Conservation (phyloP, 2,113 vertebrate genomes). For the Anguilla japonica region DNA sequence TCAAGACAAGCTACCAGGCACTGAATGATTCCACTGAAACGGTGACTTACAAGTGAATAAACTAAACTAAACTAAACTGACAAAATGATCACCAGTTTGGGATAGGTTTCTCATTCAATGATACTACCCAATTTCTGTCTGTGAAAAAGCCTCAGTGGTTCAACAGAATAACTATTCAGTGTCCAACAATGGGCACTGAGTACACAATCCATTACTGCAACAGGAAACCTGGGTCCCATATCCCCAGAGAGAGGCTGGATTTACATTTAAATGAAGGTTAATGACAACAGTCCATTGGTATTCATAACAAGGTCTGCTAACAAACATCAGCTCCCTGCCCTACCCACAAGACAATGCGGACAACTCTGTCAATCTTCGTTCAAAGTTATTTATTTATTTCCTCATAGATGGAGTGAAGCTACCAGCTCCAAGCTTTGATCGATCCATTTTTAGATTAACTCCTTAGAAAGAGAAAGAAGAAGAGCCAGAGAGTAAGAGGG, state of each 20-base stretch:
- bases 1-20: no score
- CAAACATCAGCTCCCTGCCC: conserved; percentile 30
- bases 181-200: conserved; percentile 41
- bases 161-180: conserved; percentile 38
- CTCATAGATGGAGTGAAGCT: neutral
- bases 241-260: conserved; percentile 39
- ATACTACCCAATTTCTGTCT: neutral
- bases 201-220: conserved; percentile 19
- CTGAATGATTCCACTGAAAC: no score
- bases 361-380: neutral
- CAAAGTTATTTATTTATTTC: neutral
- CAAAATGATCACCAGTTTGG: neutral
- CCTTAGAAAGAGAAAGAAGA: neutral
- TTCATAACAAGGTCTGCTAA: conserved; percentile 36
- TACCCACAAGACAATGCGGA: neutral
- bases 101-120: neutral
- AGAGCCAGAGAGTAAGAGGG: no score
- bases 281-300: conserved; percentile 44
- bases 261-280: conserved; percentile 59
- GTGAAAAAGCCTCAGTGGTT: conserved; percentile 8
- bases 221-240: conserved; percentile 13
- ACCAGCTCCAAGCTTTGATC: neutral
- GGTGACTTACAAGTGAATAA: no score
- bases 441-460: conserved; percentile 7
- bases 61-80: no score